Conservation (phyloP, 1,140 invertebrate genomes). For the Macrosteles quadrilineatus region DNA sequence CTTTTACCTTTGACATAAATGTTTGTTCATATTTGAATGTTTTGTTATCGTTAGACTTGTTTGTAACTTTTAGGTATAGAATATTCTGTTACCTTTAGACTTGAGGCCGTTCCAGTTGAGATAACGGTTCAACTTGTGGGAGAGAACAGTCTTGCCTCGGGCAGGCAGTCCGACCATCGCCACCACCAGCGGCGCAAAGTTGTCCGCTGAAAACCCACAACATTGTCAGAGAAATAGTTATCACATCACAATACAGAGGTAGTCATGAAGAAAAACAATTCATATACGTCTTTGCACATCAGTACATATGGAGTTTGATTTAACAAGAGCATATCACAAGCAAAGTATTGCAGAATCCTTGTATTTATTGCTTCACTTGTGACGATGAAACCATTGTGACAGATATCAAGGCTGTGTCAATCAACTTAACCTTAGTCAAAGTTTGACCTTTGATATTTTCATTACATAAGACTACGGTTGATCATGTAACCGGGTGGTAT, state of each 20-base stretch:
- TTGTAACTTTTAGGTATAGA: too few relatives aligned
- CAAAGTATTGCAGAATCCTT: too few relatives aligned
- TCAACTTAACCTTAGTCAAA: too few relatives aligned
- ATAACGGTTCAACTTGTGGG: slow-evolving; percentile 82
- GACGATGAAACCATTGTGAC: too few relatives aligned
- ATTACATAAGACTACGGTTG: too few relatives aligned
- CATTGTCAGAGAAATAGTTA: slow-evolving; percentile 29
- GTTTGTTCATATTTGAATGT: too few relatives aligned
- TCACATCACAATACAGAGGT: background rate
- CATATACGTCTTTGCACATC: background rate
- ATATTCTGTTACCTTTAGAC: slow-evolving; percentile 85
- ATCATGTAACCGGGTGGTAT: too few relatives aligned
- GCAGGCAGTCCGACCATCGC: slow-evolving; percentile 91
- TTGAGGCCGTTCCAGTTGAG: slow-evolving; percentile 88
- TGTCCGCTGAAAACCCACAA: slow-evolving; percentile 44
- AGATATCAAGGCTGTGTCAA: too few relatives aligned
- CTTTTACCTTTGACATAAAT: too few relatives aligned
- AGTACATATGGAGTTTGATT: background rate
- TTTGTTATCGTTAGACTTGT: too few relatives aligned
- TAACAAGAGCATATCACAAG: background rate
- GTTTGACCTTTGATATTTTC: too few relatives aligned
- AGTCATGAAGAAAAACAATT: background rate
- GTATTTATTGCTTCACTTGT: too few relatives aligned
- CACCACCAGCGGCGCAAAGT: slow-evolving; percentile 77
- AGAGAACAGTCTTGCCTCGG: slow-evolving; percentile 87